Evolutionary conservation across 2,113 vertebrate species (phyloP).

Genomic region (Xiphophorus maculatus): DNA sequence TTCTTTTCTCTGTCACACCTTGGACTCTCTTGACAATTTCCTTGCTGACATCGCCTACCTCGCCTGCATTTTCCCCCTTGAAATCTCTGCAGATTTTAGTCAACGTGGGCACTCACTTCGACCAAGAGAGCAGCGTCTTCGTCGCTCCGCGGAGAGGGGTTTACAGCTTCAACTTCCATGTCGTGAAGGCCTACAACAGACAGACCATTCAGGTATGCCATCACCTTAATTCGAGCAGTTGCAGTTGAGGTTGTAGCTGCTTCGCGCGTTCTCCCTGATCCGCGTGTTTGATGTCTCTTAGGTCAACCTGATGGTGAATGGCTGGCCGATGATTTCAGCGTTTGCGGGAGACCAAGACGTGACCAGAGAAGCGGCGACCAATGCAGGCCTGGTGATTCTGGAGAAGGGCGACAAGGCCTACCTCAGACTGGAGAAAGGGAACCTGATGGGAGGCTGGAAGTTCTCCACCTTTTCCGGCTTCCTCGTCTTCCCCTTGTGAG

Average conservation of each 20-base stretch:
- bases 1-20: background rate
- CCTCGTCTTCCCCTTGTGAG: constrained; percentile 87
- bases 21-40: background rate
- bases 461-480: constrained; percentile 91
- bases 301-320: constrained; percentile 89
- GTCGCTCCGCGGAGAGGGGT: constrained; percentile 86
- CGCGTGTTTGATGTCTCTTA: constrained; percentile 35
- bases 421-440: constrained; percentile 87
- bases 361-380: constrained; percentile 88
- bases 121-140: constrained; percentile 86
- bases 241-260: rapidly evolving
- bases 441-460: constrained; percentile 90
- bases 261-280: background rate
- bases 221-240: background rate
- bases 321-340: constrained; percentile 88
- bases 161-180: constrained; percentile 91
- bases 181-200: constrained; percentile 90
- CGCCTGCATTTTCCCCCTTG: background rate
- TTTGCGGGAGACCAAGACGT: constrained; percentile 90
- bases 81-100: constrained; percentile 82
- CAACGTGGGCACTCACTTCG: constrained; percentile 87
- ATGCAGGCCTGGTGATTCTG: constrained; percentile 87
- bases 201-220: constrained; percentile 86
- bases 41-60: background rate
- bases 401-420: constrained; percentile 88